A percentile compares a stretch with the other conserved stretches of the same genome.
phyloP scores from a whole-genome alignment of 2,888 invertebrate species.

The Drosophila helvetica region DNA sequence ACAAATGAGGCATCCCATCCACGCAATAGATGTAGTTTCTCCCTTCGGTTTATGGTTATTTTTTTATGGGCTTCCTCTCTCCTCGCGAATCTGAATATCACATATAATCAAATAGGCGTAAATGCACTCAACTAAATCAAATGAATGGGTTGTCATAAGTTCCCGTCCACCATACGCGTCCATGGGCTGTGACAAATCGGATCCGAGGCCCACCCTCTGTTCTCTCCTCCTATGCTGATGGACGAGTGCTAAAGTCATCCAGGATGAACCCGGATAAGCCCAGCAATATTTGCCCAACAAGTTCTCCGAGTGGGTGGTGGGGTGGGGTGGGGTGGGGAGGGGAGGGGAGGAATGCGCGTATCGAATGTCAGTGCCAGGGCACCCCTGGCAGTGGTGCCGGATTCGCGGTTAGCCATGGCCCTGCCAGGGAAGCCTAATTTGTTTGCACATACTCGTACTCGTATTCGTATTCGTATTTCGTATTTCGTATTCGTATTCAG shows the following conservation, averaged over 20 bases:
- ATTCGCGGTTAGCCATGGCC: slow-evolving; percentile 63
- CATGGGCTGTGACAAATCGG: slow-evolving; percentile 54
- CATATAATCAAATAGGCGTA: slow-evolving; percentile 48
- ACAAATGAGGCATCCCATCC: slow-evolving; percentile 29
- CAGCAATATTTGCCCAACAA: slow-evolving; percentile 68
- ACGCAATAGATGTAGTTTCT: background rate
- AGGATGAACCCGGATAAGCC: slow-evolving; percentile 67
- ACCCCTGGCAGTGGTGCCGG: slow-evolving; percentile 45
- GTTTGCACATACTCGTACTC: slow-evolving; percentile 50
- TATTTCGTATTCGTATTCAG: background rate
- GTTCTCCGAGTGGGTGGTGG: slow-evolving; percentile 31
- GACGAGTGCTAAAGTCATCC: slow-evolving; percentile 51
- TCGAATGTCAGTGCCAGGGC: slow-evolving; percentile 53
- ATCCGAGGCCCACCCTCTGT: slow-evolving; percentile 27
- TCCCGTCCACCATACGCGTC: slow-evolving; percentile 1
- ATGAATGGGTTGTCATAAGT: slow-evolving; percentile 52
- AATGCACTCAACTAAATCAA: slow-evolving; percentile 58
- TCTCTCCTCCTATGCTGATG: too few relatives aligned
- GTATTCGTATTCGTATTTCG: background rate
- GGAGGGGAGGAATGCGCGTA: slow-evolving; percentile 50
- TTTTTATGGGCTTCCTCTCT: slow-evolving; percentile 2
- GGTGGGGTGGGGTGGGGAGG: background rate
- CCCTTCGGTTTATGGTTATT: background rate
- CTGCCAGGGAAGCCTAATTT: slow-evolving; percentile 64
- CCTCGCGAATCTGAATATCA: slow-evolving; percentile 28